Evolutionary conservation across 2,797 vertebrate species (phyloP).

Genomic region (Aeoliscus strigatus): DNA sequence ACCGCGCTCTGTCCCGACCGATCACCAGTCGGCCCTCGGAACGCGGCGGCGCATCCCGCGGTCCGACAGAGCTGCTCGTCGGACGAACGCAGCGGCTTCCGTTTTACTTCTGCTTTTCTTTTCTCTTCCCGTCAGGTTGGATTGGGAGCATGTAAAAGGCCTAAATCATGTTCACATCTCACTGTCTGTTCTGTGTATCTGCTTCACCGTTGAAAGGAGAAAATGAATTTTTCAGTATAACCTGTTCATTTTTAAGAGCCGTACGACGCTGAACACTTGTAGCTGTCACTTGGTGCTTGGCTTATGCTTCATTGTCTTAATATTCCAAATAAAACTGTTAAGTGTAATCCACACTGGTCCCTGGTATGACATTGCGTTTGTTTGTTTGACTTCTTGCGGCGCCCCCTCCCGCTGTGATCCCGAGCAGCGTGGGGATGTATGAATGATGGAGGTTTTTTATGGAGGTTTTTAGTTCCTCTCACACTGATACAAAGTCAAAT

Average conservation of each 20-base stretch:
- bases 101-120: conserved; percentile 39
- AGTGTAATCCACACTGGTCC: conserved; percentile 72
- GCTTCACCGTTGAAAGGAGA: conserved; percentile 49
- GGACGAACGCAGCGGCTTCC: conserved; percentile 53
- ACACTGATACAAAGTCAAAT: no score
- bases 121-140: conserved; percentile 52
- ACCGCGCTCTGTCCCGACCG: conserved; percentile 62
- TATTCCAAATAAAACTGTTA: conserved; percentile 83
- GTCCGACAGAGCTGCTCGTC: conserved; percentile 49
- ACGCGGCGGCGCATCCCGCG: conserved; percentile 41
- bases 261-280: conserved; percentile 75
- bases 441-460: no score
- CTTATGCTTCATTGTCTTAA: conserved; percentile 85
- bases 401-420: no score
- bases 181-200: conserved; percentile 67
- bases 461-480: no score
- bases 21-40: conserved; percentile 55
- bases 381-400: no score
- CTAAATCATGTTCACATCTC: conserved; percentile 70
- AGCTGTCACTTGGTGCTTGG: conserved; percentile 83
- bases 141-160: conserved; percentile 70
- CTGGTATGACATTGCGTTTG: conserved; percentile 37
- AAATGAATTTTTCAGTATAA: conserved; percentile 65
- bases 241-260: conserved; percentile 75
- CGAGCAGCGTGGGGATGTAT: no score